Percentiles rank a stretch among this genome's conserved stretches.
phyloP scores from a whole-genome alignment of 2,113 vertebrate species.

The Furnarius figulus region DNA sequence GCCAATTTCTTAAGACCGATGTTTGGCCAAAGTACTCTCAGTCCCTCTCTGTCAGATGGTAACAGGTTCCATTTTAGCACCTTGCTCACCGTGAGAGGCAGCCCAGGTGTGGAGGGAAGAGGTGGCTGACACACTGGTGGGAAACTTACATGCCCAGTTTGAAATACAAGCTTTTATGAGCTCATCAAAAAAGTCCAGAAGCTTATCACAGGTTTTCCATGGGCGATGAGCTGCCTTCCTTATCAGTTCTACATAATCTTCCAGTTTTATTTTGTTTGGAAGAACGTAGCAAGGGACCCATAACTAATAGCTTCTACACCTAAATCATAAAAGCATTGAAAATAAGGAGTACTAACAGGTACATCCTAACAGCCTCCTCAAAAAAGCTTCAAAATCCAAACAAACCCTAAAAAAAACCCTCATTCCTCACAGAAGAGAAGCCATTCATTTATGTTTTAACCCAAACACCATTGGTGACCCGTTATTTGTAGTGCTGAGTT shows the following conservation, averaged over 20 bases:
- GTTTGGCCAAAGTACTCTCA: too few relatives aligned
- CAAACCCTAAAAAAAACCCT: not conserved
- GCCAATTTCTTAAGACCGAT: not conserved
- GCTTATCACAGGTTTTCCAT: not conserved
- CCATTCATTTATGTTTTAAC: not conserved
- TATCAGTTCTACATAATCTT: not conserved
- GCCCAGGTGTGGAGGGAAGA: fast-evolving
- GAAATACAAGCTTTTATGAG: not conserved
- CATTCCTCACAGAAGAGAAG: not conserved
- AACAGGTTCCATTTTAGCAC: not conserved
- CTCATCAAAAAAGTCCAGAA: not conserved
- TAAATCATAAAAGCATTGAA: not conserved
- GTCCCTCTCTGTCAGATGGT: not conserved
- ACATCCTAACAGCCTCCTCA: not conserved
- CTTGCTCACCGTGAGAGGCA: too few relatives aligned
- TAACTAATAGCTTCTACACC: not conserved
- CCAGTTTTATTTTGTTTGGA: not conserved
- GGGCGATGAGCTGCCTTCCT: fast-evolving
- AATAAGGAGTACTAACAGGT: not conserved
- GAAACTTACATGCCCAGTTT: fast-evolving
- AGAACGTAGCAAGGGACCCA: not conserved
- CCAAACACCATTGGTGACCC: too few relatives aligned
- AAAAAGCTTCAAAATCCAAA: not conserved
- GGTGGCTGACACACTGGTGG: fast-evolving
- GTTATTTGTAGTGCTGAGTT: not conserved